These are phyloP conservation scores for Murina feae DNA, from an alignment of 2,113 vertebrate genomes.

Conservation along the genomic window DNA sequence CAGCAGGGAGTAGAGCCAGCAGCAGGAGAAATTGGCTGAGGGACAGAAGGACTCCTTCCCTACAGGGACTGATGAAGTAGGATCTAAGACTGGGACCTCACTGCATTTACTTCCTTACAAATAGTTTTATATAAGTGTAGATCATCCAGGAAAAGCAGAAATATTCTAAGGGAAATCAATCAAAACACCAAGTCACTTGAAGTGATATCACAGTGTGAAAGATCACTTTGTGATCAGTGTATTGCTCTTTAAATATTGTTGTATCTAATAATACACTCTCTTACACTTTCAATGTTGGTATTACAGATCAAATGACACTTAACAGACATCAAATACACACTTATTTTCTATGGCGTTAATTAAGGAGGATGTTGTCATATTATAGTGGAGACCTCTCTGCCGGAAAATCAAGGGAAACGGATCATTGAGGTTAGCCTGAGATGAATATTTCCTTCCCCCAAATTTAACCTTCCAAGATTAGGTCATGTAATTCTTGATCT, in stretches of 20 bases:
- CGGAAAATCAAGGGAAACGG: background rate
- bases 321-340: conserved; percentile 1
- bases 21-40: background rate
- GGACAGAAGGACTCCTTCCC: background rate
- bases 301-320: conserved; percentile 33
- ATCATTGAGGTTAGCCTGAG: background rate
- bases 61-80: background rate
- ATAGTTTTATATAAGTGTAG: background rate
- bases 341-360: conserved; percentile 5
- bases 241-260: conserved; percentile 35
- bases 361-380: conserved; percentile 23
- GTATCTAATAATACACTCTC: conserved; percentile 34
- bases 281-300: background rate
- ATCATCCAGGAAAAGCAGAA: conserved; percentile 12
- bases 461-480: conserved; percentile 9
- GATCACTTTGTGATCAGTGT: background rate
- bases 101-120: background rate
- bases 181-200: background rate
- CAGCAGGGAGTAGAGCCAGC: background rate
- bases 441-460: background rate
- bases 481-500: background rate
- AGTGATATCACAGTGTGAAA: background rate
- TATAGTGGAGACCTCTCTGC: background rate
- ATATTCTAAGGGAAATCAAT: background rate
- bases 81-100: background rate